Base-by-base conservation (phyloP, 2,797 vertebrate species). In the Leuciscus waleckii region DNA sequence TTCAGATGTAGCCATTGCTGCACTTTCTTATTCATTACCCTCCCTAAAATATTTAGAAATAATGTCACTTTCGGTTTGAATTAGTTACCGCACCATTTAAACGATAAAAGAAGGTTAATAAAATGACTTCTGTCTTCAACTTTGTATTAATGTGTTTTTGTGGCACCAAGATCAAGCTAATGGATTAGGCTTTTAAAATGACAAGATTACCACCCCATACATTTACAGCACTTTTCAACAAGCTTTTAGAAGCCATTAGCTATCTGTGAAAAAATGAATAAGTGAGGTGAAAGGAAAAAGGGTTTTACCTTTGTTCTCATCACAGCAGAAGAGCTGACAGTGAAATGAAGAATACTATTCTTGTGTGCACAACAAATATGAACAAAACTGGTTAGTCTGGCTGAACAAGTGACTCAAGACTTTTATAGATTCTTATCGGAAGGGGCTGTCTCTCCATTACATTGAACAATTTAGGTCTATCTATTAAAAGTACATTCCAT, bases 231-330 rank as follows among this genome's bases (percentile, higher is more conserved):
- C 75, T 70, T 61, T 84, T 79, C 83, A 58, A 46, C 74, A 79
- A 58, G 75, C 77, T 85, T 85, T 84, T 84, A 78, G 83, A 70
- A 84, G 65, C 83, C 83, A 84, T 84, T 80, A 80, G 78, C 78
- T 78, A 78, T 83, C 73, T 83, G 37, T 10, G 70, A 73, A 84
- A 68, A 46, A 84, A 49, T 61, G n/a, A 80, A 65, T 76, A 43
- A 77, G 69, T 71, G 81, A 86, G 41, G 77, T 26, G 41, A 69
- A 85, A 75, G 69, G 41, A 51, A 79, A 79, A 46, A 73, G 35
- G 61, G 79, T 79, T 82, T 49, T 74, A 85, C 74, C 83, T 85
- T 78, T 74, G 37, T 43, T 65, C 80, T 79, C 61, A 9, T 41
- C 49, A 19, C 14, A 54, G 41, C 41, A 17, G 58, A 23, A 58